Evolutionary conservation across 2,888 invertebrate genomes (phyloP), one percentile per base, ranked within the genome.

Genomic region (Tetramorium bicarinatum): DNA sequence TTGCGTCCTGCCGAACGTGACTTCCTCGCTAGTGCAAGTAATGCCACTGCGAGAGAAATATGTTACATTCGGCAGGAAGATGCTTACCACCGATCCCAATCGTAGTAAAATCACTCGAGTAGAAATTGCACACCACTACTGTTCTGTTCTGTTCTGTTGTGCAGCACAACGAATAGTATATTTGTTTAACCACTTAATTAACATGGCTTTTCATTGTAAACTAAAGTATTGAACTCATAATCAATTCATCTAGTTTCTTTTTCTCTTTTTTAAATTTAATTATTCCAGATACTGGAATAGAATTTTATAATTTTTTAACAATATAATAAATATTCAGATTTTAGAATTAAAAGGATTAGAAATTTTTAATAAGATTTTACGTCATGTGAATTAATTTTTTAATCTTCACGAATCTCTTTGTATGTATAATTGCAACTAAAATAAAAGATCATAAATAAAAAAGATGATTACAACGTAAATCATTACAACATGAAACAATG

Each of bases 1-100:
- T 82, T 72, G 79, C 80, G 74, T 84, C 64, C 87, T 86, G 85
- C 86, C 82, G 86, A 82, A 85, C 87, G 86, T 88, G 86, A 81
- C 91, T 84, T 77, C 66, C 61, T 49, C 66, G 79, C 69, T 66
- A 59, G 25, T 62, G 52, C 11, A n/a, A 67, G 66, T 64, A 79
- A 71, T 83, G 56, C 66, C 52, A 18, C n/a, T 29, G 21, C 47
- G 41, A 34, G 18, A 75, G 29, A 67, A 76, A 83, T 77, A 80
- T 83, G 71, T 80, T 54, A 41, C 41, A 25, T 38, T n/a, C 52
- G 41, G 13, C 59, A 49, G 47, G 18, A 18, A 21, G 18, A 34
- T n/a, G 38, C 13, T 1, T 47, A 7, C 18, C 15, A 54, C 13
- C 52, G 21, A 72, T 44, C 25, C 25, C 44, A 25, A 52, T 29